Base-by-base conservation (phyloP, 2,888 invertebrate genomes). In the Andricus curvator region DNA sequence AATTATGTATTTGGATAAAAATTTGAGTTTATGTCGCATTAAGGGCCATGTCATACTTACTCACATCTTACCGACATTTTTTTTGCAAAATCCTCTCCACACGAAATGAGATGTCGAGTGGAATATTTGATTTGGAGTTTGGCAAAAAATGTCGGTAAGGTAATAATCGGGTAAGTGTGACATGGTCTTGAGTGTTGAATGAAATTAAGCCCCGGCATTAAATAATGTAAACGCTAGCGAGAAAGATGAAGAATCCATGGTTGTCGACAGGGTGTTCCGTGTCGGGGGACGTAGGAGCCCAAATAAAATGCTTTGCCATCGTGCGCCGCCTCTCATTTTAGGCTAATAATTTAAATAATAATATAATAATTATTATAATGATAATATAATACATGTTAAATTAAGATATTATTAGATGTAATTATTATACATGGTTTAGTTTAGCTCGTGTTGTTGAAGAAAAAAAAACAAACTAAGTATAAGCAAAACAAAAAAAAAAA, bases 371-470 rank as follows among this genome's bases (percentile, higher is more conserved):
- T 74, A 74, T 56, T 74, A 74, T 90, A 87, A 90, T 88, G 87
- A 92, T 91, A 90, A 91, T 92, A 90, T 90, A 90, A 91, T 92
- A 92, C 91, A 91, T 92, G 92, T 92, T 92, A 92, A 87, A 90
- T 90, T 92, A 92, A 92, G 92, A 92, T 92, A 92, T 92, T 92
- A 92, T 92, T 92, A 92, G 92, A 92, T 92, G 92, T 92, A 92
- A 92, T 92, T 92, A 92, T 92, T 92, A 92, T 92, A 90, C 89
- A 92, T 92, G 91, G 91, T 92, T 91, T 92, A 92, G 92, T 91
- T 88, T 92, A 92, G 92, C 91, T 91, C 91, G 92, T 92, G 92
- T 92, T 92, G 92, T 92, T 92, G 90, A 92, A 89, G 89, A 91
- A 91, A 90, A 90, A 88, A 88, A 86, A 83, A 84, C 78, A 84